Evolutionary conservation across 2,113 vertebrate genomes (phyloP).

Genomic region (zebrafish (Danio rerio)): GRCz12tu NC_133182.1:26300501-26301000

Average conservation of each 20-base stretch:
- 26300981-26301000: no score
- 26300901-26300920: no score
- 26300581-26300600: background rate
- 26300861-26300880: background rate
- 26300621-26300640: background rate
- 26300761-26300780: slow-evolving; percentile 36
- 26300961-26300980: background rate
- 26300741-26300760: slow-evolving; percentile 36
- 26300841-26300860: no score
- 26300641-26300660: slow-evolving; percentile 32
- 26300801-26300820: slow-evolving; percentile 4
- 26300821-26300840: no score
- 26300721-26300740: slow-evolving; percentile 28
- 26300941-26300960: background rate
- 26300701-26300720: slow-evolving; percentile 26
- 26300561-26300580: background rate
- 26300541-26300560: background rate
- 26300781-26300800: slow-evolving; percentile 9
- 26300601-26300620: background rate
- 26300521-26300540: background rate
- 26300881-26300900: background rate
- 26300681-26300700: slow-evolving; percentile 40
- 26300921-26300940: no score
- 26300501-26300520: background rate
- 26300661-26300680: slow-evolving; percentile 38